Evolutionary conservation across 2,888 invertebrate genomes (phyloP), one percentile per base, ranked within the genome.

Genomic region (Pristionchus maxplancki): DNA sequence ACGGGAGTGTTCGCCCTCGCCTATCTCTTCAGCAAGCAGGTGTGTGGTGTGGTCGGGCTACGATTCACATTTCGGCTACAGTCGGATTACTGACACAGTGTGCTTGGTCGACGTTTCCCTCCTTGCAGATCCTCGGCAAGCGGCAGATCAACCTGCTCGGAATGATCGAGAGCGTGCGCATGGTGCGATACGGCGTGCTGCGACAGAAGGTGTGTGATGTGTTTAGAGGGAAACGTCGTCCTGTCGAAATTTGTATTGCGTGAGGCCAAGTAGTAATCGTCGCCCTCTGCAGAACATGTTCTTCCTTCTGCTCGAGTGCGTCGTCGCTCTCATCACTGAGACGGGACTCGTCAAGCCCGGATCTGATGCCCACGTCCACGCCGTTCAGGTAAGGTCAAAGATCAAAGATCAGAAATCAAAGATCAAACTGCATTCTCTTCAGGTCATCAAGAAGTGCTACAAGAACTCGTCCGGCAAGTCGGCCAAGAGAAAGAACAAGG

Each of bases 21-120:
- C 74, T 87, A 40, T 37, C 48, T 87, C 71, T 87, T 87, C 74
- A 50, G 28, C 50, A 87, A 87, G 40, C 87, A 87, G 87, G 87
- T 87, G 40, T 58, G n/a, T 40, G 4, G 48, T 50, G 15, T 48
- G 20, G n/a, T n/a, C n/a, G n/a, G n/a, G n/a, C n/a, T n/a, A n/a
- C n/a, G n/a, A n/a, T n/a, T n/a, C n/a, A n/a, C n/a, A n/a, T n/a
- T n/a, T n/a, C n/a, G n/a, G n/a, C n/a, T n/a, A n/a, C 82, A 28
- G 81, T 81, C 24, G 24, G 31, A 50, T 31, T 48, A 50, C 28
- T 1, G 58, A 83, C 24, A 20, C 31, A 48, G 78, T 78, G 78
- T 28, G 28, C n/a, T n/a, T 48, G 13, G n/a, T 15, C 78, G 78
- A 78, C 78, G 44, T 44, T 78, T n/a, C n/a, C n/a, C n/a, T n/a